phyloP scores from a whole-genome alignment of 2,888 invertebrate genomes.

The Orthosia gracilis region DNA sequence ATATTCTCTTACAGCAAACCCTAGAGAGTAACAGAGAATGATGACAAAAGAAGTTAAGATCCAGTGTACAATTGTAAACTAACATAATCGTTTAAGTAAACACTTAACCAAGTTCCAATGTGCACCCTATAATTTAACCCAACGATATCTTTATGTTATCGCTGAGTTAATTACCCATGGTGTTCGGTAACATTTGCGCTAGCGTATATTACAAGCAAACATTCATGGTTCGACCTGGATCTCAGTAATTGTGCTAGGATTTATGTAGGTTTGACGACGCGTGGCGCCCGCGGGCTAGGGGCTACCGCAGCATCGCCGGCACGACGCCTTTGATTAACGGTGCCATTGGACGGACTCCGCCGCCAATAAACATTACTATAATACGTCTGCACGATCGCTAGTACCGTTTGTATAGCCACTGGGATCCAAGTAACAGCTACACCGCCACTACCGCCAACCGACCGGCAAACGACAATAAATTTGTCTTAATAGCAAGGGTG shows the following conservation, averaged over 20 bases:
- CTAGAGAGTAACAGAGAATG: too few relatives aligned
- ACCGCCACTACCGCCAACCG: slow-evolving; percentile 54
- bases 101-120: neutral
- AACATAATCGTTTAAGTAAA: too few relatives aligned
- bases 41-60: too few relatives aligned
- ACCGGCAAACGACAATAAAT: slow-evolving; percentile 63
- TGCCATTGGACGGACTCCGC: slow-evolving; percentile 66
- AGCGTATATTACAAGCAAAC: slow-evolving; percentile 39
- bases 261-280: slow-evolving; percentile 65
- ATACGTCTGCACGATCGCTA: slow-evolving; percentile 54
- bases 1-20: too few relatives aligned
- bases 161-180: slow-evolving; percentile 9
- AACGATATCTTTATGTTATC: slow-evolving; percentile 18
- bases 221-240: slow-evolving; percentile 46
- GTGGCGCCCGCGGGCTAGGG: slow-evolving; percentile 52
- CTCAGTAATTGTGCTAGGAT: slow-evolving; percentile 61
- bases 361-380: slow-evolving; percentile 69
- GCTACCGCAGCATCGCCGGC: slow-evolving; percentile 51
- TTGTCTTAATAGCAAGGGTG: slow-evolving; percentile 63
- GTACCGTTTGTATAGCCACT: slow-evolving; percentile 61
- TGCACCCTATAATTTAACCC: slow-evolving; percentile 5
- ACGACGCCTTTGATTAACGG: slow-evolving; percentile 70
- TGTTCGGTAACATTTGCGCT: slow-evolving; percentile 26
- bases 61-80: too few relatives aligned
- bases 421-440: slow-evolving; percentile 62